Evolutionary conservation across 2,888 invertebrate genomes (phyloP).

Genomic region (Cylloceria caligata): DNA sequence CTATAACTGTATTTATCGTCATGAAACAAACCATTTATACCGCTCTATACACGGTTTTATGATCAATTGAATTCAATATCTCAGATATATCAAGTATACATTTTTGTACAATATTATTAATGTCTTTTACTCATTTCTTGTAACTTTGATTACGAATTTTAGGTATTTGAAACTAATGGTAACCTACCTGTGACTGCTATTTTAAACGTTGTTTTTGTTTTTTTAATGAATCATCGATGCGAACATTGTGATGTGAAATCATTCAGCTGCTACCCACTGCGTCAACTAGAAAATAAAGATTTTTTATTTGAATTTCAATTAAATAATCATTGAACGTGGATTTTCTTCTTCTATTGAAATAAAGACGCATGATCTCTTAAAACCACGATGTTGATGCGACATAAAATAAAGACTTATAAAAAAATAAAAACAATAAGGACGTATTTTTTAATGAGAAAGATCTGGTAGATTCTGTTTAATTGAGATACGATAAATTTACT

Average conservation of each 20-base stretch:
- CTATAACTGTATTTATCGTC: slow-evolving; percentile 11
- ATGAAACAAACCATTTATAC: not conserved
- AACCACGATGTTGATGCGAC: too few relatives aligned
- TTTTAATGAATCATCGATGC: too few relatives aligned
- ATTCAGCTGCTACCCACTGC: too few relatives aligned
- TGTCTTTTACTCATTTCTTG: not conserved
- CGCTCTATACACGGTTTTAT: not conserved
- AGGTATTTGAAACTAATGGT: too few relatives aligned
- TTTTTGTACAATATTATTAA: not conserved
- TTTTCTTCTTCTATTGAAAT: too few relatives aligned
- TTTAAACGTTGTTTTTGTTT: too few relatives aligned
- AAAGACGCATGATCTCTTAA: too few relatives aligned
- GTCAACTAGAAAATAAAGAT: too few relatives aligned
- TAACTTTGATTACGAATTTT: too few relatives aligned
- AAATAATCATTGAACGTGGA: not conserved
- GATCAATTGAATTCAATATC: not conserved
- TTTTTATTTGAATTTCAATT: not conserved
- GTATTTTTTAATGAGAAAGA: not conserved
- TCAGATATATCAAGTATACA: not conserved
- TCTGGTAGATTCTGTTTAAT: not conserved
- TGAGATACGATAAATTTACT: not conserved
- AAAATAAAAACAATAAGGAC: not conserved
- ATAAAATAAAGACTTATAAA: too few relatives aligned
- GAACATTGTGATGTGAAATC: too few relatives aligned
- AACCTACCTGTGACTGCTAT: too few relatives aligned